Evolutionary conservation across 2,888 invertebrate genomes (phyloP), one percentile per base, ranked within the genome.

Genomic region (Meteorus cinctellus): DNA sequence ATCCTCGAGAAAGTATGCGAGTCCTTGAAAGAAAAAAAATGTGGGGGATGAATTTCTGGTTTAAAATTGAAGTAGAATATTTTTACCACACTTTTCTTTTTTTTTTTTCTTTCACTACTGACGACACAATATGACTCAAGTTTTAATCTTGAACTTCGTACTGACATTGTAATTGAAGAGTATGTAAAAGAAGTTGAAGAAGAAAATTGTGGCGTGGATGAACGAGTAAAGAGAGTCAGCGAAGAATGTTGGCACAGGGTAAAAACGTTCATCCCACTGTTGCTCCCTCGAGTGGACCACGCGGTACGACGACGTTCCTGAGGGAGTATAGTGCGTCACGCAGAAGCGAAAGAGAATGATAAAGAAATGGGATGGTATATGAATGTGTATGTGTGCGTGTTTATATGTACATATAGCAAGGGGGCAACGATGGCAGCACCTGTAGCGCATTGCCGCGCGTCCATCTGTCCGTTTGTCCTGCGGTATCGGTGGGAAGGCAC

Each of bases 361-460:
- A 41, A 41, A 71, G 45, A 71, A 75, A 55, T 55, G 51, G 31
- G 73, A 70, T 45, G 67, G 70, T 72, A 51, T 60, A 63, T 45
- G 41, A 10, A 41, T 41, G 8, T 12, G 41, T 41, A 10, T 41
- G 41, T 41, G 12, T 41, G 41, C 12, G 59, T 55, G 8, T 55
- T n/a, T 48, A 48, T 48, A 48, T 48, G n/a, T 48, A 48, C n/a
- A 55, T 55, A 55, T 24, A 55, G 19, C 5, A n/a, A n/a, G 19
- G n/a, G 55, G 66, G 55, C 41, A 74, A 67, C 62, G 65, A 72
- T 78, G 74, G 78, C 83, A 82, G 85, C 85, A 84, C 85, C 86
- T 85, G 85, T 86, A 83, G 82, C 84, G 81, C 84, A 84, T 87
- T 84, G 81, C 84, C 82, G 80, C 80, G 83, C 84, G 85, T 31